Conservation (phyloP, 1,140 invertebrate genomes). For the Sarcophaga bullata region DNA sequence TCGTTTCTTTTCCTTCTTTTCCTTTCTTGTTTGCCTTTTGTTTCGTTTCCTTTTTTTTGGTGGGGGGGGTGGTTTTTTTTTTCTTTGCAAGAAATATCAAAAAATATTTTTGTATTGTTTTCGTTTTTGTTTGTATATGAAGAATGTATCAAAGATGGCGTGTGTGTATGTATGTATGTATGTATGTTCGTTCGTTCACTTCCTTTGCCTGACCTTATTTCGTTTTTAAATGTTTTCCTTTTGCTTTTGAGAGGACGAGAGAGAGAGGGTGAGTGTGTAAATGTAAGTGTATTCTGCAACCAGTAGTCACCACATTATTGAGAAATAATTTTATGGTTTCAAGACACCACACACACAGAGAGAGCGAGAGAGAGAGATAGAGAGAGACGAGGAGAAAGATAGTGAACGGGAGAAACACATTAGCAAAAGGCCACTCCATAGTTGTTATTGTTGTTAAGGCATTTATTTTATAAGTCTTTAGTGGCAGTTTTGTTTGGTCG, state of each 20-base stretch:
- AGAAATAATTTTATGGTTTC: neutral
- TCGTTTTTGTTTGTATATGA: too few species aligned
- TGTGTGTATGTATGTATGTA: neutral
- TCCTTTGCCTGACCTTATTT: too few species aligned
- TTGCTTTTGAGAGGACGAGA: neutral
- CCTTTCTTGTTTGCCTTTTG: too few species aligned
- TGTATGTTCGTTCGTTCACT: neutral
- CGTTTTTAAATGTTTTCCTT: too few species aligned
- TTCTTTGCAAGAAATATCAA: too few species aligned
- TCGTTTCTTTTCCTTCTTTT: too few species aligned
- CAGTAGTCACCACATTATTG: neutral
- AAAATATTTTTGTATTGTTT: too few species aligned
- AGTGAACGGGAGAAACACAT: too few species aligned
- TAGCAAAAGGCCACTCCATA: too few species aligned
- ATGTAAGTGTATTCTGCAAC: neutral
- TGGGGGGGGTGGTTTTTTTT: too few species aligned
- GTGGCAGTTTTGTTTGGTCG: neutral
- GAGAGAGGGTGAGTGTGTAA: neutral
- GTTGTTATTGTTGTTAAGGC: neutral
- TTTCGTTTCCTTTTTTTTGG: too few species aligned
- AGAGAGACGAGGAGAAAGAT: neutral
- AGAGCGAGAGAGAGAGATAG: neutral
- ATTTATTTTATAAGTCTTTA: constrained; percentile 8
- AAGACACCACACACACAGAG: neutral
- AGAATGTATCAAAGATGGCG: too few species aligned